Percentiles rank a stretch among this genome's conserved stretches.
These are phyloP conservation scores for Paguma larvata DNA, from an alignment of 2,797 vertebrate species.

Conservation along the genomic window DNA sequence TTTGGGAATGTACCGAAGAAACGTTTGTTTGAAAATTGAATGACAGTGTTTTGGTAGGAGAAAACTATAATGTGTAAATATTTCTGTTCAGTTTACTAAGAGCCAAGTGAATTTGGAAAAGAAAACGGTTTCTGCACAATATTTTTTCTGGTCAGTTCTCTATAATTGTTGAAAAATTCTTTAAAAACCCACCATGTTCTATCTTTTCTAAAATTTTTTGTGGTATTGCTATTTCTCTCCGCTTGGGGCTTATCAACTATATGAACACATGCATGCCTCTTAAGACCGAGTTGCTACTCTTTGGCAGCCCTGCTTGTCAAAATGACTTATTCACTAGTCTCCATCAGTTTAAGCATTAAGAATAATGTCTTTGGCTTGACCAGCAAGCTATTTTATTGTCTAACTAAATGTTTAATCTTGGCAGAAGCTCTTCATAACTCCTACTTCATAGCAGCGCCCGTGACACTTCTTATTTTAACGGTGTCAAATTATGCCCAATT, in stretches of 20 bases:
- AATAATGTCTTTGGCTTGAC: slow-evolving; percentile 82
- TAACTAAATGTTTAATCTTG: slow-evolving; percentile 86
- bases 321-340: slow-evolving; percentile 79
- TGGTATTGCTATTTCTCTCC: slow-evolving; percentile 37
- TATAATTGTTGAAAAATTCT: slow-evolving; percentile 20
- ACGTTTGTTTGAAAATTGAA: slow-evolving; percentile 66
- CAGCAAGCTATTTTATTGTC: slow-evolving; percentile 81
- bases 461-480: slow-evolving; percentile 85
- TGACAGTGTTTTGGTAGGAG: slow-evolving; percentile 56
- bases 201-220: not conserved
- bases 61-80: slow-evolving; percentile 53
- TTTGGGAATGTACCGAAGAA: slow-evolving; percentile 40
- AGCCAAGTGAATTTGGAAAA: slow-evolving; percentile 45
- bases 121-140: slow-evolving; percentile 18
- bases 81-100: slow-evolving; percentile 65
- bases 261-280: not conserved
- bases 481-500: slow-evolving; percentile 87
- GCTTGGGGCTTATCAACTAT: slow-evolving; percentile 37
- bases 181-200: not conserved
- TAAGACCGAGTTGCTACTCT: slow-evolving; percentile 61
- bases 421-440: slow-evolving; percentile 83
- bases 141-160: slow-evolving; percentile 37
- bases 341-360: slow-evolving; percentile 73
- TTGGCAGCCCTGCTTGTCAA: slow-evolving; percentile 71
- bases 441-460: slow-evolving; percentile 74